phyloP scores from a whole-genome alignment of 2,888 invertebrate species.

The Pollenia amentaria region DNA sequence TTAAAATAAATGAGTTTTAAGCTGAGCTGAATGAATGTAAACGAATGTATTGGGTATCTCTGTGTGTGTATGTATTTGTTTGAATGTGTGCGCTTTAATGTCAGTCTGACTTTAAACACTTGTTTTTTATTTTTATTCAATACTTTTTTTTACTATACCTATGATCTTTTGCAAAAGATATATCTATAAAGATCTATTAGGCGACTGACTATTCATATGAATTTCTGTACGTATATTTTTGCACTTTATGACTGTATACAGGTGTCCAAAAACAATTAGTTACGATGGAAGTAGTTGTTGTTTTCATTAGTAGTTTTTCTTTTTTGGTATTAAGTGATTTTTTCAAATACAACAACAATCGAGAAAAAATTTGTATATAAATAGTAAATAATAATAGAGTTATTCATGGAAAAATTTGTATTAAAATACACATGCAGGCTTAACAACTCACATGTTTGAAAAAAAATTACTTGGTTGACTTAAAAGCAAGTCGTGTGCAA shows the following conservation, averaged over 20 bases:
- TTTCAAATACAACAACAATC: slow-evolving; percentile 29
- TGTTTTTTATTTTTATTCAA: slow-evolving; percentile 17
- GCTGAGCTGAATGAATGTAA: not conserved
- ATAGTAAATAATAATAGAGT: slow-evolving; percentile 62
- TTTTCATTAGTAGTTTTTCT: slow-evolving; percentile 20
- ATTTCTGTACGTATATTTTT: slow-evolving; percentile 44
- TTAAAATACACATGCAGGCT: slow-evolving; percentile 21
- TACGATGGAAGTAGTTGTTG: slow-evolving; percentile 51
- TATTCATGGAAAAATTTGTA: slow-evolving; percentile 44
- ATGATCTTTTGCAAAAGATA: slow-evolving; percentile 31
- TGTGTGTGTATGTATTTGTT: slow-evolving; percentile 3
- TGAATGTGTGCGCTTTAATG: slow-evolving; percentile 60
- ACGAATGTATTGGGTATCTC: not conserved
- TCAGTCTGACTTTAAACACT: slow-evolving; percentile 62
- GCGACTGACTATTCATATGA: slow-evolving; percentile 17
- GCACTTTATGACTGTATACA: slow-evolving; percentile 55
- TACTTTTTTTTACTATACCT: slow-evolving; percentile 17
- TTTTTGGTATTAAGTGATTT: slow-evolving; percentile 62
- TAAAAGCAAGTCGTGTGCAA: not conserved
- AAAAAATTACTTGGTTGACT: not conserved
- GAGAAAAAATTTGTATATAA: slow-evolving; percentile 36
- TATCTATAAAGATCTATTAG: slow-evolving; percentile 37
- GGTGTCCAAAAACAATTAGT: slow-evolving; percentile 74
- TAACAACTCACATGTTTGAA: slow-evolving; percentile 14
- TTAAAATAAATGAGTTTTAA: slow-evolving; percentile 31